Conservation (phyloP, 1,140 invertebrate species). For the Nomia melanderi region DNA sequence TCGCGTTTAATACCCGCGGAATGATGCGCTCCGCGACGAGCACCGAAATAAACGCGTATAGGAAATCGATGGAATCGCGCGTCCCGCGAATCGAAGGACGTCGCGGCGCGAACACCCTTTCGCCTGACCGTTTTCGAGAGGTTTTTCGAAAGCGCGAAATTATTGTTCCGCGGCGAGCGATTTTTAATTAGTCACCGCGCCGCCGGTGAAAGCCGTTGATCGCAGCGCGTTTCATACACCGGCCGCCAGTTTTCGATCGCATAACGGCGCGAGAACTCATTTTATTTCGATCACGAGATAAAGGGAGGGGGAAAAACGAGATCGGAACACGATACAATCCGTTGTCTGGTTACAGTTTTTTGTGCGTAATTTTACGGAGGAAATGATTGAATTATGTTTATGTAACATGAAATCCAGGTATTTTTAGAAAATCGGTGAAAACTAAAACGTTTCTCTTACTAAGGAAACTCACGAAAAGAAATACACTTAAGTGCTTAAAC, state of each 20-base stretch:
- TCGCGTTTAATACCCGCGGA: background rate
- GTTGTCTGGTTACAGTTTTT: no score
- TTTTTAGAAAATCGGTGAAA: no score
- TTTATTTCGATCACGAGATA: background rate
- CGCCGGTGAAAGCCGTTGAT: background rate
- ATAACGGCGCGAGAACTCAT: background rate
- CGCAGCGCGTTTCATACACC: background rate
- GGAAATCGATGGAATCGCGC: constrained; percentile 17
- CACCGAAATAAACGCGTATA: constrained; percentile 8
- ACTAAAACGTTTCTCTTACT: no score
- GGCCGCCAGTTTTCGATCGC: background rate
- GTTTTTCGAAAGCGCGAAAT: background rate
- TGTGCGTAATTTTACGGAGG: no score
- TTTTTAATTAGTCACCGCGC: background rate
- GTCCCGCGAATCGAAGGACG: constrained; percentile 5
- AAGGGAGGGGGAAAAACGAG: background rate
- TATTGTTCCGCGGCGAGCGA: background rate
- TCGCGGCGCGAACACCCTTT: background rate
- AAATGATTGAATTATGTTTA: no score
- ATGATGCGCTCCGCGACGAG: background rate
- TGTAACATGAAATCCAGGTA: no score
- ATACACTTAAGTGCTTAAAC: no score
- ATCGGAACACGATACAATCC: background rate
- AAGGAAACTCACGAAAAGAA: no score
- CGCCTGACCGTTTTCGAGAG: background rate